phyloP scores from a whole-genome alignment of 2,797 vertebrate species.

The Tauraco hartlaubi region DNA sequence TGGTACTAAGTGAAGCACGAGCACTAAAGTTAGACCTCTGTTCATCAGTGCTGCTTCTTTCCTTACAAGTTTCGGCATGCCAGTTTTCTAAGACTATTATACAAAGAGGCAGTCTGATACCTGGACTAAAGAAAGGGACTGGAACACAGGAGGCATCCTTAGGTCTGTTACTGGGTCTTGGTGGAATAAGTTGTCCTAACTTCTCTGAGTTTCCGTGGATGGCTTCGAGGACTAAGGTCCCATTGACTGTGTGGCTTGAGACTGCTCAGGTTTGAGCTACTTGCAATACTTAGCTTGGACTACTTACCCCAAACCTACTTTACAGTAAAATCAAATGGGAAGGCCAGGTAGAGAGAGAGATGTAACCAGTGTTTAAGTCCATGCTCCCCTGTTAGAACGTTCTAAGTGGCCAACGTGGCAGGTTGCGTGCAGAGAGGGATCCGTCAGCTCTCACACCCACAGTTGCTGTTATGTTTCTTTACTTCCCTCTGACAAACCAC shows the following conservation, averaged over 20 bases:
- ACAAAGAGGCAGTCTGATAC: background rate
- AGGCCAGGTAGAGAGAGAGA: background rate
- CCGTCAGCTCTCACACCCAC: accelerated
- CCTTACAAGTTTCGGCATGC: background rate
- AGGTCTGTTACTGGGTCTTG: background rate
- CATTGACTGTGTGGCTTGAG: background rate
- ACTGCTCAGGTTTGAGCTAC: background rate
- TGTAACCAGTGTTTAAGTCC: background rate
- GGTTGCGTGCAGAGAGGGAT: background rate
- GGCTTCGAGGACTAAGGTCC: background rate
- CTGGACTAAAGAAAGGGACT: background rate
- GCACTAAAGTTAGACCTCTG: background rate
- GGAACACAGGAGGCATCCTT: background rate
- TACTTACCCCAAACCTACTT: background rate
- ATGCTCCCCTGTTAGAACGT: background rate
- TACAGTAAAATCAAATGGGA: background rate
- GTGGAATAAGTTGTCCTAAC: background rate
- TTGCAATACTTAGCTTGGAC: background rate
- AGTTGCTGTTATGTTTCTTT: background rate
- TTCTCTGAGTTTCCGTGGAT: background rate
- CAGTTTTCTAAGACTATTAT: background rate
- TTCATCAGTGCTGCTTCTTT: background rate
- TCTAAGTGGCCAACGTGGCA: background rate
- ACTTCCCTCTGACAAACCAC: background rate
- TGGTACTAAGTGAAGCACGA: background rate